Base-by-base conservation (phyloP, 2,113 vertebrate genomes). In the Aplodontia rufa region DNA sequence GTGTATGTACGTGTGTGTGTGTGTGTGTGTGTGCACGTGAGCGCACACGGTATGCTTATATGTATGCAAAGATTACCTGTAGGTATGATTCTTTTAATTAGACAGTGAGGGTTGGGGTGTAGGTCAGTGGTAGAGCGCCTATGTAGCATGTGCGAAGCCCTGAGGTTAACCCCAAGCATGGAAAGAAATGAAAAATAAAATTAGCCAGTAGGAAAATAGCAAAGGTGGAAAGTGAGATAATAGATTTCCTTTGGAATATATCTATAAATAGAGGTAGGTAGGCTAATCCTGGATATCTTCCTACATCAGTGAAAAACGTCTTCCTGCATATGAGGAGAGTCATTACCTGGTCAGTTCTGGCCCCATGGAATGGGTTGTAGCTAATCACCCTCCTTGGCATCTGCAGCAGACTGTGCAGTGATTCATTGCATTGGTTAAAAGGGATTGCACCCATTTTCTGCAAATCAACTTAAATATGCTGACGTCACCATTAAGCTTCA, bases 161-260 rank as follows among this genome's bases (percentile, higher is more conserved):
- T 79, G 37, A 22, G n/a, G 8, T 78, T 42, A 3, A 47, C 60
- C 40, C 35, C 32, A 4, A 93, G 40, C 17, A 49, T 64, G 32
- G 6, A 2, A 35, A 83, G 3, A 66, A 32, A 13, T 30, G 30
- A 32, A 1, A 32, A 79, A 42, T 74, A 20, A 5, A 87, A 84
- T 64, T 79, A 49, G 19, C n/a, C 45, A 82, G 20, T 35, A 91
- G 91, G 10, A 85, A 90, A 92, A 81, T 8, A 84, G 40, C 75
- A 90, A 55, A 96, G 30, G 42, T 89, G 64, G 32, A 89, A 83
- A n/a, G 58, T 86, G 74, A 91, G 60, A 76, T 32, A 79, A 17
- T 64, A 55, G 16, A 30, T 91, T 96, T 96, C 49, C 51, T 96
- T 93, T 91, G 37, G 69, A 82, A 91, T 91, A 26, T 35, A 83